These are phyloP conservation scores for Hyaena hyaena DNA, from an alignment of 2,113 vertebrate species.

Conservation along the genomic window DNA sequence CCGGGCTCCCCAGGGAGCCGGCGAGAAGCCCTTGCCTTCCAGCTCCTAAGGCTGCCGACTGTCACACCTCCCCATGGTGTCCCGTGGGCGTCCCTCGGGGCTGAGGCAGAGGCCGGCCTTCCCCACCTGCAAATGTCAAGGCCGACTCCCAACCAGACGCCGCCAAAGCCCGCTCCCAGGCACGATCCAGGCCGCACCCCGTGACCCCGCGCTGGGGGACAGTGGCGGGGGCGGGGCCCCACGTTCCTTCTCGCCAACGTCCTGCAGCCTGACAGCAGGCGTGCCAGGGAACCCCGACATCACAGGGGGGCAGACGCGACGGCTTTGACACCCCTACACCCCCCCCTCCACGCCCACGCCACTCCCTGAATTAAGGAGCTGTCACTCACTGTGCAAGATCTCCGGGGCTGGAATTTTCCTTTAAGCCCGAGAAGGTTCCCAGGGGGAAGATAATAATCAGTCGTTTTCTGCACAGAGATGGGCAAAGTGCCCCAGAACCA, in stretches of 20 bases:
- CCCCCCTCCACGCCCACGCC: conserved; percentile 55
- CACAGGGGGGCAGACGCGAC: not conserved
- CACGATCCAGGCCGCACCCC: fast-evolving
- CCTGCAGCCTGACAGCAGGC: not conserved
- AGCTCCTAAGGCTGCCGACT: not conserved
- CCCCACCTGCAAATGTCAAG: not conserved
- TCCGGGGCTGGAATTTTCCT: conserved; percentile 72
- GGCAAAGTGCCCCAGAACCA: not conserved
- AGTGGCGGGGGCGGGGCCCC: not conserved
- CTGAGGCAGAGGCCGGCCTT: fast-evolving
- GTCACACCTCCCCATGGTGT: not conserved
- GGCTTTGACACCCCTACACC: conserved; percentile 28
- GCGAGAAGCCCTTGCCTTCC: not conserved
- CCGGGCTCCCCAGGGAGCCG: not conserved
- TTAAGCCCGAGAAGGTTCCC: not conserved
- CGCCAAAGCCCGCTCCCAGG: not conserved
- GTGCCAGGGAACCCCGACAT: not conserved
- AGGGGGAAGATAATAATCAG: not conserved
- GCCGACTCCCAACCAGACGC: not conserved
- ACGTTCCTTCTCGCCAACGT: not conserved
- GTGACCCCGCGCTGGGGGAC: not conserved
- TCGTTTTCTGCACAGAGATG: not conserved
- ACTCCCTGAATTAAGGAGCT: conserved; percentile 37
- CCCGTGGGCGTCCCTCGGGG: not conserved
- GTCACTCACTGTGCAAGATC: conserved; percentile 58